These are phyloP conservation scores for Elachura formosa DNA, from an alignment of 2,113 vertebrate genomes.

Conservation along the genomic window DNA sequence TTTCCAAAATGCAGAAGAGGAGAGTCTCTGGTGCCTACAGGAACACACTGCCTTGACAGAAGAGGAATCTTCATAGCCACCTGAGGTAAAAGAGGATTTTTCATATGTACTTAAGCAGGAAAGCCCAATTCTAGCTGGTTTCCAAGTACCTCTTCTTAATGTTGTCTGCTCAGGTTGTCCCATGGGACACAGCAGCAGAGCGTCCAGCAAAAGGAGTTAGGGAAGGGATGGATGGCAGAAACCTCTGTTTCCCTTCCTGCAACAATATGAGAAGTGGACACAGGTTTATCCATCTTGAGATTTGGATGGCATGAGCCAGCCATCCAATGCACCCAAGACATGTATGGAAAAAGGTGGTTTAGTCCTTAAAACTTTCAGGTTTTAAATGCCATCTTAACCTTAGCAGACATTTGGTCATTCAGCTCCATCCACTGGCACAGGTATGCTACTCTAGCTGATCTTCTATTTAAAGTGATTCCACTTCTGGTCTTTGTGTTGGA, in stretches of 20 bases:
- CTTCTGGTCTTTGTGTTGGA: neutral
- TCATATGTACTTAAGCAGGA: neutral
- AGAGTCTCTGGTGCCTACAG: neutral
- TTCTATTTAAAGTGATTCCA: neutral
- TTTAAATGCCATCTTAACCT: neutral
- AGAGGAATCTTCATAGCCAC: neutral
- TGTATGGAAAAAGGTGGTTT: neutral
- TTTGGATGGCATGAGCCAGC: neutral
- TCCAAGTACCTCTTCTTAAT: neutral
- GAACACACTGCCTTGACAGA: neutral
- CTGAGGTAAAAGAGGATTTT: neutral
- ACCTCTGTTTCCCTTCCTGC: neutral
- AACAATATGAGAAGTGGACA: neutral
- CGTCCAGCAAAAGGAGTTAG: neutral
- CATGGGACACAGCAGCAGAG: neutral
- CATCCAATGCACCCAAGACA: neutral
- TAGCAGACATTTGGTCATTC: neutral
- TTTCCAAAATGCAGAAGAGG: neutral
- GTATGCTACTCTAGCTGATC: rapidly evolving
- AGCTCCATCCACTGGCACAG: neutral
- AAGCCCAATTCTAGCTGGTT: neutral
- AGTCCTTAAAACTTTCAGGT: neutral
- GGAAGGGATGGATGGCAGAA: neutral
- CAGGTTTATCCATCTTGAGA: neutral
- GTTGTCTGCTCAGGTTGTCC: neutral